Percentiles rank a stretch among this genome's conserved stretches.
These are phyloP conservation scores for Leptopilina drosophilae DNA, from an alignment of 2,888 invertebrate species.

Conservation along the genomic window DNA sequence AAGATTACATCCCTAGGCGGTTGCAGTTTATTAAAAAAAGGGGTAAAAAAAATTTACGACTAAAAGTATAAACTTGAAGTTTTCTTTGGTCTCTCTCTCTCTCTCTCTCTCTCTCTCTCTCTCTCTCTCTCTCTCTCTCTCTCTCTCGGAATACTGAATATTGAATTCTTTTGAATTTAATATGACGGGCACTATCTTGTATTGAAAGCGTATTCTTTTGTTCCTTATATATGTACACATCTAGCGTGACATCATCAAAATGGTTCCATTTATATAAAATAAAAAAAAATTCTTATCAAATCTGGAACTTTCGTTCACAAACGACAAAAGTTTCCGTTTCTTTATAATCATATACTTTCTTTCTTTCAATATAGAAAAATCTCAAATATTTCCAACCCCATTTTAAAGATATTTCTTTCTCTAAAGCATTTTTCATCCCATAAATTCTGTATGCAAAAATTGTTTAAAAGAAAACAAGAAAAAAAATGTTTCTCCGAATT, in stretches of 20 bases:
- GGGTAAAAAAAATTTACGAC: neutral
- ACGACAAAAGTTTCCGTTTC: constrained; percentile 1
- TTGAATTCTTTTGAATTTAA: constrained; percentile 4
- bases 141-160: neutral
- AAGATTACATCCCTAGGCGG: constrained; percentile 8
- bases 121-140: neutral
- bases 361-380: neutral
- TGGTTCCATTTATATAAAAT: no score
- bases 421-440: neutral
- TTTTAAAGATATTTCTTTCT: neutral
- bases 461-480: no score
- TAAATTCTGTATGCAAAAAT: no score
- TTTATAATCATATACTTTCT: neutral
- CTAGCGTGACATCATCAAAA: constrained; percentile 1
- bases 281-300: neutral
- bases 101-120: no score
- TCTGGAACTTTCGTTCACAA: neutral
- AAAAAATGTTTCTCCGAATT: no score
- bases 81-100: neutral
- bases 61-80: constrained; percentile 8
- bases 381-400: neutral
- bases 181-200: neutral
- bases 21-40: neutral
- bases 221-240: neutral
- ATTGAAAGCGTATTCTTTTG: neutral